Base-by-base conservation (phyloP, 2,888 invertebrate species). In the Brenthis hecate region DNA sequence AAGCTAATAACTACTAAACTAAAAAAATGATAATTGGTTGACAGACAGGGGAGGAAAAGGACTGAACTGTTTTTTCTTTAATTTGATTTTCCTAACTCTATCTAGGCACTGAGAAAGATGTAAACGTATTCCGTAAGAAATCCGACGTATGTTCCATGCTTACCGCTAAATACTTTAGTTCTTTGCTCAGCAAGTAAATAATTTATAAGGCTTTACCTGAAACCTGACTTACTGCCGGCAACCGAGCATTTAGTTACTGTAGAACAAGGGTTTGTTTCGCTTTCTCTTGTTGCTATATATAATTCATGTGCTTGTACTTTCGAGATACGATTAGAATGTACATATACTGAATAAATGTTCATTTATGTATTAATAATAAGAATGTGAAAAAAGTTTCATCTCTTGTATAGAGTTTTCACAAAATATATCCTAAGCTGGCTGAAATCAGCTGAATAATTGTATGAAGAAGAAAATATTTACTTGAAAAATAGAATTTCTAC, bases 161-260 rank as follows among this genome's bases (percentile, higher is more conserved):
- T 70, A 76, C 75, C 73, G 76, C 78, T 86, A 85, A 84, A 85
- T 85, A 85, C 81, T 82, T 83, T 79, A 81, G 77, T 80, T 81
- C 79, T 78, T 81, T 78, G 68, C 78, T 77, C 72, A 63, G 77
- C 78, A 77, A 75, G 82, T 86, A 83, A 85, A 85, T 86, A 85
- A 84, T 86, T 84, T 85, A 86, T 82, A 82, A 78, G 75, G 73
- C 70, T 76, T 76, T 75, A 75, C 75, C 75, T 77, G 72, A 72
- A 75, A 71, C 73, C 73, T 72, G 75, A 76, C 75, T 75, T 74
- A 73, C 69, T 69, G 69, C 55, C 57, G 55, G 57, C 56, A 70
- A 47, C 58, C 57, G 71, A 60, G 70, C 60, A 64, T 65, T 69
- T 71, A 65, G 70, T 69, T 70, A 64, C 70, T 56, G 67, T 54